Conservation (phyloP, 2,888 invertebrate genomes). For the Nymphalis urticae region DNA sequence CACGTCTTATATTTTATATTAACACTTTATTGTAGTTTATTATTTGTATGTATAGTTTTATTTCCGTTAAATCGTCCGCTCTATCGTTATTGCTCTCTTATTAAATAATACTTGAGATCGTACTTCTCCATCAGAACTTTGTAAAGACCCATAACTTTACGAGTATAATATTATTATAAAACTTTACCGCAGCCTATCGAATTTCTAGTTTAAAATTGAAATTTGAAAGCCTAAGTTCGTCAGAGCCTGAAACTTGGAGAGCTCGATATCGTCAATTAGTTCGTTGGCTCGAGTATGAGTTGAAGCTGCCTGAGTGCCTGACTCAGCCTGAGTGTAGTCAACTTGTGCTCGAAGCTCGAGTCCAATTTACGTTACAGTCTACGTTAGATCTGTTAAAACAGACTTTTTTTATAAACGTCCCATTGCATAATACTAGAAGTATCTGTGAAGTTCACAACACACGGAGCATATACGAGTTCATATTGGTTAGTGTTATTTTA, state of each 20-base stretch:
- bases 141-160: constrained; percentile 43
- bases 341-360: constrained; percentile 31
- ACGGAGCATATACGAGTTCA: too few relatives aligned
- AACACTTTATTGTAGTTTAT: neutral
- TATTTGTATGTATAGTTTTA: neutral
- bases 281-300: constrained; percentile 46
- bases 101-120: constrained; percentile 18
- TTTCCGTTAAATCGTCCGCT: too few relatives aligned
- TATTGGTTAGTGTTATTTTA: too few relatives aligned
- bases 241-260: constrained; percentile 59
- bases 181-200: constrained; percentile 53
- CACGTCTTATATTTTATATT: neutral
- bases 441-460: too few relatives aligned
- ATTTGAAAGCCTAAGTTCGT: constrained; percentile 65
- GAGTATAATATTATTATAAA: constrained; percentile 60
- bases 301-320: constrained; percentile 29
- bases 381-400: constrained; percentile 6
- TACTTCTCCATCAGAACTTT: constrained; percentile 23
- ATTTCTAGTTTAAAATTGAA: constrained; percentile 71
- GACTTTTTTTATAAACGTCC: too few relatives aligned
- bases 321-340: constrained; percentile 33
- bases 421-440: too few relatives aligned
- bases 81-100: neutral
- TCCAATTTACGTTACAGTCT: constrained; percentile 20
- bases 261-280: constrained; percentile 76